phyloP scores from a whole-genome alignment of 2,113 vertebrate genomes.

The Uropsilus gracilis region DNA sequence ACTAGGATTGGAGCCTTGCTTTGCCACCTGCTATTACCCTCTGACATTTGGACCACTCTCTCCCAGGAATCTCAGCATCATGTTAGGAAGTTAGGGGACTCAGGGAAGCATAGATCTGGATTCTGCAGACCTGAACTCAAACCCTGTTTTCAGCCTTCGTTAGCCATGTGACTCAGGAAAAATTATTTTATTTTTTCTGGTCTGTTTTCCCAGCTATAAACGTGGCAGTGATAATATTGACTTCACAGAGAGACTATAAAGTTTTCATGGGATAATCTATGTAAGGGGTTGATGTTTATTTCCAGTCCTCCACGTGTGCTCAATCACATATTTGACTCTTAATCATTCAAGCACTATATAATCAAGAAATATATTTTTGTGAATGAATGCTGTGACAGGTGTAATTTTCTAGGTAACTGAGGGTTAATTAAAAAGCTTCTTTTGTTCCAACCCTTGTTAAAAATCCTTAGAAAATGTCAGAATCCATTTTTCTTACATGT shows the following conservation, averaged over 20 bases:
- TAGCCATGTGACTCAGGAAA: not conserved
- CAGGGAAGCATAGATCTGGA: not conserved
- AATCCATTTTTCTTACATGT: constrained; percentile 62
- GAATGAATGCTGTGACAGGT: constrained; percentile 30
- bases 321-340: not conserved
- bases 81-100: not conserved
- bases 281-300: not conserved
- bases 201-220: not conserved
- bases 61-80: not conserved
- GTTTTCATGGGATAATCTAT: not conserved
- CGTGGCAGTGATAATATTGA: not conserved
- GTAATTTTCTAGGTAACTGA: constrained; percentile 65
- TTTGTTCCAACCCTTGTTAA: constrained; percentile 68
- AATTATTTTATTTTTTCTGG: not conserved
- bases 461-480: constrained; percentile 65
- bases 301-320: not conserved
- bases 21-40: not conserved
- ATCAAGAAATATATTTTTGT: constrained; percentile 48
- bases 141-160: not conserved
- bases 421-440: constrained; percentile 72
- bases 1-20: not conserved
- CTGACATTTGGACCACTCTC: not conserved
- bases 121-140: not conserved
- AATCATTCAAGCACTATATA: not conserved
- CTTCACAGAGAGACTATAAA: not conserved